Conservation (phyloP, 1,140 invertebrate species). For the Drosophila grimshawi region DNA sequence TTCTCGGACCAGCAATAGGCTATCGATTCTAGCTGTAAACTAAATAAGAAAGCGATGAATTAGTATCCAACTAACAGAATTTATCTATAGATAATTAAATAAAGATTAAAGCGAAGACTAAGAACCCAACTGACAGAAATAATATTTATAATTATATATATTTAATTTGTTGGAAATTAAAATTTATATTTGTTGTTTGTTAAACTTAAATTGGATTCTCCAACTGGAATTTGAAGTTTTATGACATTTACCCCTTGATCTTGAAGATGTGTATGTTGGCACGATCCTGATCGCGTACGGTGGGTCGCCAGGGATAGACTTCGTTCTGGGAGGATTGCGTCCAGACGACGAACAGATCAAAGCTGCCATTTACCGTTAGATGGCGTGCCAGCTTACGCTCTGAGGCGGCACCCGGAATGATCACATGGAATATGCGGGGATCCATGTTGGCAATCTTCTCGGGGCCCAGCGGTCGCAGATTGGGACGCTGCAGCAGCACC, state of each 20-base stretch:
- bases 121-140: too few species aligned
- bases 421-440: slow-evolving; percentile 86
- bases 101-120: too few species aligned
- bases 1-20: slow-evolving; percentile 89
- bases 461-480: slow-evolving; percentile 85
- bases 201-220: too few species aligned
- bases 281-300: slow-evolving; percentile 91
- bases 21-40: slow-evolving; percentile 87
- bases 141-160: too few species aligned
- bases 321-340: slow-evolving; percentile 91
- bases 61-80: too few species aligned
- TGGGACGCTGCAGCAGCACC: slow-evolving; percentile 87
- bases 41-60: slow-evolving; percentile 22
- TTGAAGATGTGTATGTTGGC: slow-evolving; percentile 92
- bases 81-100: too few species aligned
- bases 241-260: slow-evolving; percentile 60
- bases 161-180: too few species aligned
- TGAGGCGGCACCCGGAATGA: slow-evolving; percentile 86
- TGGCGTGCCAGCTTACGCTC: slow-evolving; percentile 88
- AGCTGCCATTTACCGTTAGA: slow-evolving; percentile 87
- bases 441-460: slow-evolving; percentile 88
- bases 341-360: slow-evolving; percentile 89
- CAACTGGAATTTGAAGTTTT: too few species aligned
- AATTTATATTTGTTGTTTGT: too few species aligned
- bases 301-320: slow-evolving; percentile 93